phyloP scores from a whole-genome alignment of 2,113 vertebrate genomes.

The Brachypodius melanocephalos region DNA sequence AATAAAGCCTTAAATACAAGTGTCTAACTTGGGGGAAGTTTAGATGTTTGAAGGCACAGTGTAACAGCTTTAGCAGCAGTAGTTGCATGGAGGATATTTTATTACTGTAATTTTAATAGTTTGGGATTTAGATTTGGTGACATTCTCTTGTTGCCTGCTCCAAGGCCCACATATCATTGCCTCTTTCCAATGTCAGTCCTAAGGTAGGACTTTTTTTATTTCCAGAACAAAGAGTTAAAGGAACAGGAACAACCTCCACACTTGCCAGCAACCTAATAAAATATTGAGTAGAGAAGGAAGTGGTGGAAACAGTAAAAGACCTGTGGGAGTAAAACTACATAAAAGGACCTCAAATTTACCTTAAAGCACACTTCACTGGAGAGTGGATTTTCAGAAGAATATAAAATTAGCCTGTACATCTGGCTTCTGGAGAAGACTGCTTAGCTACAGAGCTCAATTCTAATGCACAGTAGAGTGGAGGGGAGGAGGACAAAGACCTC shows the following conservation, averaged over 20 bases:
- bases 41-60: background rate
- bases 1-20: background rate
- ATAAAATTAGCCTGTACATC: conserved; percentile 19
- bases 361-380: background rate
- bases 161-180: background rate
- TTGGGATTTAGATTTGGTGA: background rate
- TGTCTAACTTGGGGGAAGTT: background rate
- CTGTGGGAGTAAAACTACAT: conserved; percentile 1
- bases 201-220: background rate
- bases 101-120: background rate
- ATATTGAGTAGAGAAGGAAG: background rate
- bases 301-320: background rate
- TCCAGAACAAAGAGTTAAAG: background rate
- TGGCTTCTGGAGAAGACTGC: conserved; percentile 39
- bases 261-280: background rate
- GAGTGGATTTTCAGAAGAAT: conserved; percentile 44
- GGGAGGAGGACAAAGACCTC: conserved; percentile 55
- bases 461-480: conserved; percentile 25
- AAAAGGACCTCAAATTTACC: conserved; percentile 34
- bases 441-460: conserved; percentile 15
- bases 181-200: background rate
- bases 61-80: background rate
- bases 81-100: background rate
- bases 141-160: background rate
- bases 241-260: background rate